Evolutionary conservation across 2,888 invertebrate species (phyloP).

Genomic region (Thymelicus sylvestris): DNA sequence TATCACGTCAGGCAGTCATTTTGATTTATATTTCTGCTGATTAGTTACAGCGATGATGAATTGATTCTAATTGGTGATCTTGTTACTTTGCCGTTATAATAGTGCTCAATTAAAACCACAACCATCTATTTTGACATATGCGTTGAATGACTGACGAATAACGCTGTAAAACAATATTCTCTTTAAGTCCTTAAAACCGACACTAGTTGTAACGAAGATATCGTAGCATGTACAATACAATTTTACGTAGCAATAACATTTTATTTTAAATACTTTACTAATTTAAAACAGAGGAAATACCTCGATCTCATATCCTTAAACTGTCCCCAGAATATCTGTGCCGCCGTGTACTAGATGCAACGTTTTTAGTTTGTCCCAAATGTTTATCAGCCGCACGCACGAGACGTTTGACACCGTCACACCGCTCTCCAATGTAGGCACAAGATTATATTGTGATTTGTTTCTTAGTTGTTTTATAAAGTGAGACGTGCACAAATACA

Average conservation of each 20-base stretch:
- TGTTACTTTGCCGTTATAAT: not conserved
- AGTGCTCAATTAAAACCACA: not conserved
- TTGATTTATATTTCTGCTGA: constrained; percentile 1
- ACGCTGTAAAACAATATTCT: constrained; percentile 8
- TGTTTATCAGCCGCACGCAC: constrained; percentile 16
- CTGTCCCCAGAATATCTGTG: constrained; percentile 21
- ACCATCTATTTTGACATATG: not conserved
- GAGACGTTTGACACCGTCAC: not conserved
- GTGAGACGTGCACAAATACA: constrained; percentile 15
- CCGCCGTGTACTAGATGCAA: constrained; percentile 14
- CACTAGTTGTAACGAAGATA: not conserved
- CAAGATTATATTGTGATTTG: not conserved
- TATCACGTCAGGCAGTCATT: not conserved
- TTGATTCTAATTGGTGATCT: not conserved
- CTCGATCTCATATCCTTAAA: constrained; percentile 16
- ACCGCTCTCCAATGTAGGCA: not conserved
- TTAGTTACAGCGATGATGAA: constrained; percentile 1
- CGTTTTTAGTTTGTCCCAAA: constrained; percentile 32
- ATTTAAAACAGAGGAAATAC: constrained; percentile 19
- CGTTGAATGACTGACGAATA: not conserved
- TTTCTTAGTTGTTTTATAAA: constrained; percentile 16
- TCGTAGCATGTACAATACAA: not conserved
- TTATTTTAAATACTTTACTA: not conserved
- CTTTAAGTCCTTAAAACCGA: not conserved
- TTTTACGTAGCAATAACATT: too few relatives aligned